These are phyloP conservation scores for Temnothorax ravouxi DNA, from an alignment of 2,888 invertebrate genomes.

Conservation along the genomic window DNA sequence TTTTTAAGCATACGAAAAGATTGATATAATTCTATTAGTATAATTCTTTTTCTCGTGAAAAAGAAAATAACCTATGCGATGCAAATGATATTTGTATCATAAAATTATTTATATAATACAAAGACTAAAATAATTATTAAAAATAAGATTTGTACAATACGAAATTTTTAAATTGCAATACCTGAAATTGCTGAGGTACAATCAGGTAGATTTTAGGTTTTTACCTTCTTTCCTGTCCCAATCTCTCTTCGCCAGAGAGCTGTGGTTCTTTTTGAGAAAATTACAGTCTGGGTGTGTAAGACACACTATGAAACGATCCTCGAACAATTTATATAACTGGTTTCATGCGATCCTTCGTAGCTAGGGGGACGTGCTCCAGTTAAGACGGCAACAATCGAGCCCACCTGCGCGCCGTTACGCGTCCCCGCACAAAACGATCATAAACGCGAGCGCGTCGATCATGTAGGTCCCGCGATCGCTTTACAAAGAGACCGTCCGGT, in stretches of 20 bases:
- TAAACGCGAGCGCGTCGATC: conserved; percentile 40
- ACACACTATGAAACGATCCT: conserved; percentile 13
- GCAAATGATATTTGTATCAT: not conserved
- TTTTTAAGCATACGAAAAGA: not conserved
- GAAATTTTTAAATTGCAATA: not conserved
- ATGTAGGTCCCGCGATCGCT: conserved; percentile 34
- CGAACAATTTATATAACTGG: conserved; percentile 35
- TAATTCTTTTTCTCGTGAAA: not conserved
- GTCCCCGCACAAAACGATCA: conserved; percentile 52
- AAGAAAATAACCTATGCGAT: not conserved
- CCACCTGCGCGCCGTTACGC: conserved; percentile 27
- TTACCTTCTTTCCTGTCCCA: not conserved
- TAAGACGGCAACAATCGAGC: conserved; percentile 52
- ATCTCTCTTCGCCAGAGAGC: not conserved
- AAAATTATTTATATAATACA: not conserved
- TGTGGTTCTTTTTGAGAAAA: not conserved
- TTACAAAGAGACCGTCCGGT: conserved; percentile 30
- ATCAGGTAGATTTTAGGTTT: not conserved
- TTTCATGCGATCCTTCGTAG: conserved; percentile 25
- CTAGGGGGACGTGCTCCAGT: conserved; percentile 50
- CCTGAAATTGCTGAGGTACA: not conserved
- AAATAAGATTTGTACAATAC: not conserved
- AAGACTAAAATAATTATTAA: not conserved
- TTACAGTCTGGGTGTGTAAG: conserved; percentile 1
- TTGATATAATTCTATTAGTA: not conserved